Conservation (phyloP, 2,888 invertebrate genomes). For the Pyrrhosoma nymphula region DNA sequence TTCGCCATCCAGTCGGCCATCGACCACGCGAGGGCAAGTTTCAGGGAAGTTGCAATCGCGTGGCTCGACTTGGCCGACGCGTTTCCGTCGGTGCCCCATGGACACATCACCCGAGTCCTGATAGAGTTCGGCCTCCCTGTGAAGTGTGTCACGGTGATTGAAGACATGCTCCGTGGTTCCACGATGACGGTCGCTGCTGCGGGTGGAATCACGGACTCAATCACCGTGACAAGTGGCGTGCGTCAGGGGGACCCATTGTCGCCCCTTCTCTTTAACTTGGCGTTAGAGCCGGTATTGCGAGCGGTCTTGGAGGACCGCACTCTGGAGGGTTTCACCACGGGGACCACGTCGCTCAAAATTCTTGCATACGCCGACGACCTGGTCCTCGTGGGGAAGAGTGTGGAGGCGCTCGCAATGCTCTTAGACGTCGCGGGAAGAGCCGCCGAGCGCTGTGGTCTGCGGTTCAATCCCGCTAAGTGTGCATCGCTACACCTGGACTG, state of each 20-base stretch:
- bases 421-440: conserved; percentile 66
- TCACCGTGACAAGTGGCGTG: conserved; percentile 73
- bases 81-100: conserved; percentile 76
- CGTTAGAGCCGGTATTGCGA: conserved; percentile 73
- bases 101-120: conserved; percentile 73
- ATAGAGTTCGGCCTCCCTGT: conserved; percentile 72
- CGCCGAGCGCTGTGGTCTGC: conserved; percentile 71
- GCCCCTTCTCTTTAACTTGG: conserved; percentile 75
- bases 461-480: not conserved
- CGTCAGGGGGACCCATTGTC: conserved; percentile 75
- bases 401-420: conserved; percentile 69
- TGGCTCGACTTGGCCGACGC: conserved; percentile 71
- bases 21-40: conserved; percentile 72
- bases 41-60: too few relatives aligned
- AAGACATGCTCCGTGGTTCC: too few relatives aligned
- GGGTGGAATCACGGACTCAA: not conserved
- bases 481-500: not conserved
- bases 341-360: conserved; percentile 47
- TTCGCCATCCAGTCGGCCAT: conserved; percentile 74
- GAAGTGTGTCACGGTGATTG: not conserved
- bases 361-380: conserved; percentile 73
- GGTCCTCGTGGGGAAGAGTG: conserved; percentile 69
- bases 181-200: conserved; percentile 67
- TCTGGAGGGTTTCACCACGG: not conserved
- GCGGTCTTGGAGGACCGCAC: conserved; percentile 53